Evolutionary conservation across 2,888 invertebrate species (phyloP).

Genomic region (Phrixothrix hirtus): DNA sequence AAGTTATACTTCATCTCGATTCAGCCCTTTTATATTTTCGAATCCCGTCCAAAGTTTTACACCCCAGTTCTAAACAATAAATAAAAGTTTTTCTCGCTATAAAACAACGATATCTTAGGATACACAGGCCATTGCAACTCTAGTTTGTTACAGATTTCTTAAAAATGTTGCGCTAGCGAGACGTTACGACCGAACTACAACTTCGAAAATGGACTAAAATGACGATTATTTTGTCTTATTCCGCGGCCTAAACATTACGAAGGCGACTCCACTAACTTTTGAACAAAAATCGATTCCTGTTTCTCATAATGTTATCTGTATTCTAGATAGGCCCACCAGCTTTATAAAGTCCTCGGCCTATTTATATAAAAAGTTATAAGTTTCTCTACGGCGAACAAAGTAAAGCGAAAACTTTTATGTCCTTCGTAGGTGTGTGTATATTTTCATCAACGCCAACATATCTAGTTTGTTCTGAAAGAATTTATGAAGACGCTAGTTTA

Average conservation of each 20-base stretch:
- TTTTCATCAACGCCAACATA: slow-evolving; percentile 14
- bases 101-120: slow-evolving; percentile 25
- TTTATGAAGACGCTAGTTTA: slow-evolving; percentile 11
- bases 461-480: slow-evolving; percentile 13
- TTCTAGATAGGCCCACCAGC: slow-evolving; percentile 25
- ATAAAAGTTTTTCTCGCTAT: slow-evolving; percentile 26
- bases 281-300: slow-evolving; percentile 19
- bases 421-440: slow-evolving; percentile 19
- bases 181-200: slow-evolving; percentile 23
- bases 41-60: slow-evolving; percentile 20
- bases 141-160: slow-evolving; percentile 28
- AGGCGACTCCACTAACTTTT: slow-evolving; percentile 13
- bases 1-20: slow-evolving; percentile 9
- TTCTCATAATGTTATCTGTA: slow-evolving; percentile 27
- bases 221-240: slow-evolving; percentile 22
- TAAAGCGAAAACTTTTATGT: slow-evolving; percentile 27
- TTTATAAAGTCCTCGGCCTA: slow-evolving; percentile 29
- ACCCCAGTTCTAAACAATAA: slow-evolving; percentile 26
- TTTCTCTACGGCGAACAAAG: slow-evolving; percentile 26
- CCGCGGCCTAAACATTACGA: slow-evolving; percentile 2
- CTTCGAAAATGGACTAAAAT: slow-evolving; percentile 22
- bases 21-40: slow-evolving; percentile 16
- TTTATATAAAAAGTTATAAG: slow-evolving; percentile 30
- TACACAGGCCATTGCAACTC: slow-evolving; percentile 28
- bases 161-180: slow-evolving; percentile 20